phyloP scores from a whole-genome alignment of 2,888 invertebrate genomes.

The Cheilosia vernalis region DNA sequence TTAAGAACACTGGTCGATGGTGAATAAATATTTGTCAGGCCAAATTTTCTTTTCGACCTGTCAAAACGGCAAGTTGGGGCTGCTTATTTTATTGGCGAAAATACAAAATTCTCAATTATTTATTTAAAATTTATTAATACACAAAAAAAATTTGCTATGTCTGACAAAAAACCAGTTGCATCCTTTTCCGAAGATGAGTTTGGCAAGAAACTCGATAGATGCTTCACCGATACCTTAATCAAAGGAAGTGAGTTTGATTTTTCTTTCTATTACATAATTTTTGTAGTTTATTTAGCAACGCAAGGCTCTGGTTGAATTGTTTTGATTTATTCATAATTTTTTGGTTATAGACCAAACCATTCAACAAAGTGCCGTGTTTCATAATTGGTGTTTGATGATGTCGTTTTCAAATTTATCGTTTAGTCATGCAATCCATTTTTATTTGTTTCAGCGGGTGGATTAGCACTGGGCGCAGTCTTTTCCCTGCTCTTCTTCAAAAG shows the following conservation, averaged over 20 bases:
- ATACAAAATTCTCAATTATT: constrained; percentile 59
- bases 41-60: constrained; percentile 6
- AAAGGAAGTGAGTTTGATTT: constrained; percentile 88
- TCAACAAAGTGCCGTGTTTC: neutral
- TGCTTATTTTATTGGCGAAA: constrained; percentile 45
- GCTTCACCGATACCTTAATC: constrained; percentile 91
- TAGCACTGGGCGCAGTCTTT: constrained; percentile 90
- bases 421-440: constrained; percentile 1
- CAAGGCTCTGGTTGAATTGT: constrained; percentile 3
- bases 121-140: constrained; percentile 28
- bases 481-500: constrained; percentile 93
- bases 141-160: constrained; percentile 38
- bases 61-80: constrained; percentile 36
- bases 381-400: neutral
- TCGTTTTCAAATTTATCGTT: constrained; percentile 12
- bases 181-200: constrained; percentile 87
- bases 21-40: constrained; percentile 18
- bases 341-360: neutral
- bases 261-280: constrained; percentile 59
- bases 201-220: constrained; percentile 92
- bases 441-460: constrained; percentile 89
- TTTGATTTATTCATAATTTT: neutral
- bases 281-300: constrained; percentile 25
- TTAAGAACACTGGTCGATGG: neutral
- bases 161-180: constrained; percentile 29